phyloP scores from a whole-genome alignment of 2,113 vertebrate species.

The Ginglymostoma cirratum region DNA sequence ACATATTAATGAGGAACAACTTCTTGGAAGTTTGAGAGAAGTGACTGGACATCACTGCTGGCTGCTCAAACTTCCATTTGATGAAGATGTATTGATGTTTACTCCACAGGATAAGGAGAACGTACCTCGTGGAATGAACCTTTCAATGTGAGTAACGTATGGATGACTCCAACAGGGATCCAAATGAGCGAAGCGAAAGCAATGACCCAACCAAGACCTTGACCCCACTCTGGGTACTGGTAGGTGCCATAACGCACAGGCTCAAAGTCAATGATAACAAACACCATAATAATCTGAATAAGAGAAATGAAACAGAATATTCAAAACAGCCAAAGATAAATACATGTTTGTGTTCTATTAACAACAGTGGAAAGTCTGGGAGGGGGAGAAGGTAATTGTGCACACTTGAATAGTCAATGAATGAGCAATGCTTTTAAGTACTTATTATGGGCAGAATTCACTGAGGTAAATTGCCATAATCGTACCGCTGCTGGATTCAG shows the following conservation, averaged over 20 bases:
- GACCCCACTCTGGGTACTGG: constrained; percentile 61
- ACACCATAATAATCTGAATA: constrained; percentile 59
- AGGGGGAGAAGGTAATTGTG: background rate
- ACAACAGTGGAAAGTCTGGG: background rate
- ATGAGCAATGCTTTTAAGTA: background rate
- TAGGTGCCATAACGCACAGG: constrained; percentile 58
- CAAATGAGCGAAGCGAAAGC: constrained; percentile 62
- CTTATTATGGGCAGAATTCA: background rate
- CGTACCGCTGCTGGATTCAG: background rate
- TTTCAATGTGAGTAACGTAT: constrained; percentile 59
- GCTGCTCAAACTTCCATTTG: background rate
- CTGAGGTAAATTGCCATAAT: background rate
- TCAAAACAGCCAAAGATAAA: background rate
- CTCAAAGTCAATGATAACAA: constrained; percentile 60
- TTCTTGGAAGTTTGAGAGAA: background rate
- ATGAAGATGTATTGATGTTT: background rate
- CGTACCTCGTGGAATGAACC: constrained; percentile 57
- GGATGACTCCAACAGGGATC: constrained; percentile 60
- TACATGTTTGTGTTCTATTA: background rate
- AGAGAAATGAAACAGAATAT: too few relatives aligned
- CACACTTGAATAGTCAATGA: background rate
- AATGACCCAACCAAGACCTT: constrained; percentile 61
- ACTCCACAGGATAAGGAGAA: background rate
- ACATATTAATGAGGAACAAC: background rate
- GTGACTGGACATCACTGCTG: background rate